Conservation (phyloP, 2,113 vertebrate species). For the Saimiri boliviensis region DNA sequence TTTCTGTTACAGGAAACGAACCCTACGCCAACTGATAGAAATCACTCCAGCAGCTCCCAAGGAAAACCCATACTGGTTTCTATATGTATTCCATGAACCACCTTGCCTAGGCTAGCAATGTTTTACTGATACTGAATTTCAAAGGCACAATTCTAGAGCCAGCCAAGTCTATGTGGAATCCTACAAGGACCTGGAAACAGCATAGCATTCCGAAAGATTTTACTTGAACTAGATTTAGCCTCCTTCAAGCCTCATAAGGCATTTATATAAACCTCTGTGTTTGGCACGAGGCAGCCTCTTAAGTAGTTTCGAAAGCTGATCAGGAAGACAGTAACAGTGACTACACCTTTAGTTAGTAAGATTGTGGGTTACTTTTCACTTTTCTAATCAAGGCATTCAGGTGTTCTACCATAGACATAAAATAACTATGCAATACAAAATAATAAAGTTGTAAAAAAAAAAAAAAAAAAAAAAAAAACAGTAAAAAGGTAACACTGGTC, state of each 20-base stretch:
- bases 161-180: slow-evolving; percentile 43
- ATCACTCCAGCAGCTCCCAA: slow-evolving; percentile 74
- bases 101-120: slow-evolving; percentile 75
- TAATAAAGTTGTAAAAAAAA: background rate
- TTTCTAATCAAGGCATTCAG: background rate
- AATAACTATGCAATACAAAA: background rate
- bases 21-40: slow-evolving; percentile 82
- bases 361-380: background rate
- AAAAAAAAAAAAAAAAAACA: too few species aligned
- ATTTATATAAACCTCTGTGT: fast-evolving
- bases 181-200: slow-evolving; percentile 70
- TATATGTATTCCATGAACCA: slow-evolving; percentile 75
- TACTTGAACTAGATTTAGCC: background rate
- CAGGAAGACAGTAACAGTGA: background rate
- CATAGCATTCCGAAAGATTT: slow-evolving; percentile 20
- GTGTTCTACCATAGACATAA: background rate
- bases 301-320: background rate
- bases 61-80: slow-evolving; percentile 76
- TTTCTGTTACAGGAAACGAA: slow-evolving; percentile 90
- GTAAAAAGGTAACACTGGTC: background rate
- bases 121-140: slow-evolving; percentile 81
- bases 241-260: background rate
- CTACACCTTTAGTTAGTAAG: slow-evolving; percentile 48
- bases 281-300: fast-evolving
- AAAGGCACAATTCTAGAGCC: slow-evolving; percentile 76